These are phyloP conservation scores for Cataglyphis cursor DNA, from an alignment of 2,888 invertebrate species.

Conservation along the genomic window DNA sequence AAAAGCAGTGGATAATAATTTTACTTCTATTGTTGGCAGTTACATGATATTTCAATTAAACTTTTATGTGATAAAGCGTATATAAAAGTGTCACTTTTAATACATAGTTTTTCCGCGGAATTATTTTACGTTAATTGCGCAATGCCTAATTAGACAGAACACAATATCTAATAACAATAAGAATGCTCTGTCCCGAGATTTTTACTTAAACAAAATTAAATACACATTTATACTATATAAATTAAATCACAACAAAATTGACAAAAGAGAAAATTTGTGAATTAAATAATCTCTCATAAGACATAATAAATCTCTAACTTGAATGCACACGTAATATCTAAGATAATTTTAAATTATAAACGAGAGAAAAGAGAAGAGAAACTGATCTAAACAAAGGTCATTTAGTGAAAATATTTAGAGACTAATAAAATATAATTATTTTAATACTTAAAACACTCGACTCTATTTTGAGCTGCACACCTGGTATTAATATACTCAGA, in stretches of 20 bases:
- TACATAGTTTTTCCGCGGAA: background rate
- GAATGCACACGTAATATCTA: background rate
- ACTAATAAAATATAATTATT: constrained; percentile 7
- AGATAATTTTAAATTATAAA: background rate
- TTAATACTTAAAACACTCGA: constrained; percentile 16
- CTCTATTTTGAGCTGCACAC: background rate
- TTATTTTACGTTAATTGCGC: background rate
- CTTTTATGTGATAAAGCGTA: background rate
- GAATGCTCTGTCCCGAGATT: constrained; percentile 11
- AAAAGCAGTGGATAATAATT: constrained; percentile 13
- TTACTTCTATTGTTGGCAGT: constrained; percentile 16
- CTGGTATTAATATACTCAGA: constrained; percentile 43
- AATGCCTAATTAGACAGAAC: background rate
- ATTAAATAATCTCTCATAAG: background rate
- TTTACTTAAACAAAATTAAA: constrained; percentile 24
- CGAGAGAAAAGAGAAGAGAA: background rate
- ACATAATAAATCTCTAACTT: background rate
- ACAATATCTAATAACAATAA: background rate
- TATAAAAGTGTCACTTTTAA: background rate
- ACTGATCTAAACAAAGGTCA: background rate
- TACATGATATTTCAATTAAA: constrained; percentile 7
- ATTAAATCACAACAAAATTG: background rate
- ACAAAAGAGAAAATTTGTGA: background rate
- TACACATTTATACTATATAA: background rate
- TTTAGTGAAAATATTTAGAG: constrained; percentile 33